A percentile compares a stretch with the other conserved stretches of the same genome.
Evolutionary conservation across 2,888 invertebrate genomes (phyloP).

Genomic region (Drosophila kanekoi): DNA sequence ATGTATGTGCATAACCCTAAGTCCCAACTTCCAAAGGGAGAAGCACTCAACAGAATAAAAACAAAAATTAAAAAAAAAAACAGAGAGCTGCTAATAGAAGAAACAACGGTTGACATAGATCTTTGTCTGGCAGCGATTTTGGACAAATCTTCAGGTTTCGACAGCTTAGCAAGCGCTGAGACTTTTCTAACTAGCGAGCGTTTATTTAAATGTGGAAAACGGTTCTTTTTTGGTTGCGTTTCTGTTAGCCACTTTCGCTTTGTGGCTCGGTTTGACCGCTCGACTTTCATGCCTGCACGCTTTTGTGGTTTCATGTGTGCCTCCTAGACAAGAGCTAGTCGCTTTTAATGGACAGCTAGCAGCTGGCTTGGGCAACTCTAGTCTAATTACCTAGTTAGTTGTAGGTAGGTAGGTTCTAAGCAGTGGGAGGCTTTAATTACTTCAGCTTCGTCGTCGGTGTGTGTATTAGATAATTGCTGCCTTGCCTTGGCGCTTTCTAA

Average conservation of each 20-base stretch:
- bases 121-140: conserved; percentile 19
- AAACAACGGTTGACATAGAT: conserved; percentile 62
- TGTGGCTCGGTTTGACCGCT: conserved; percentile 23
- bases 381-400: conserved; percentile 48
- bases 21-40: conserved; percentile 8
- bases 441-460: conserved; percentile 22
- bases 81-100: conserved; percentile 14
- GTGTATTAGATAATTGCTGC: conserved; percentile 61
- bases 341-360: conserved; percentile 16
- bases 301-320: conserved; percentile 39
- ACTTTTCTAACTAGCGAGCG: conserved; percentile 56
- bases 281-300: conserved; percentile 51
- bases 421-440: conserved; percentile 49
- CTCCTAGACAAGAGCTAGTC: not conserved
- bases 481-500: conserved; percentile 67
- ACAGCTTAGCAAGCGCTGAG: conserved; percentile 13
- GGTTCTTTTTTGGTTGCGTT: conserved; percentile 60
- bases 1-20: not conserved
- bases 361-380: conserved; percentile 16
- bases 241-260: conserved; percentile 51
- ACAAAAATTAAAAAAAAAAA: not conserved
- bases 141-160: conserved; percentile 40
- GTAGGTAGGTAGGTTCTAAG: conserved; percentile 15
- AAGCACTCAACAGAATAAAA: conserved; percentile 9
- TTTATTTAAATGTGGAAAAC: conserved; percentile 73